These are phyloP conservation scores for Anoura caudifer DNA, from an alignment of 2,113 vertebrate species.

Conservation along the genomic window DNA sequence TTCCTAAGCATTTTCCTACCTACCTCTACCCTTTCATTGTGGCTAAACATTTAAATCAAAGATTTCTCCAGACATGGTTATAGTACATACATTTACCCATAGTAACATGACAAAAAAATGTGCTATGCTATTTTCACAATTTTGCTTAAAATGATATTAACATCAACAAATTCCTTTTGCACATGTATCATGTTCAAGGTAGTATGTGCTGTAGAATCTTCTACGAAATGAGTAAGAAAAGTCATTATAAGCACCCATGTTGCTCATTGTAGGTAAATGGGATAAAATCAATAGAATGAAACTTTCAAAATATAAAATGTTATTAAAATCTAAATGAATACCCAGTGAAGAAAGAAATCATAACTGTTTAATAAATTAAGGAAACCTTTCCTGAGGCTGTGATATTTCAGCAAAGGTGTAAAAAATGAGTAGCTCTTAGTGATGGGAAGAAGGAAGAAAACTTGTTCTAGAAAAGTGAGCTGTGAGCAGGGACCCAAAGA, in stretches of 20 bases:
- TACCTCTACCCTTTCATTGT: not conserved
- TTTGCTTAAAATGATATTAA: not conserved
- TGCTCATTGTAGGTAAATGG: not conserved
- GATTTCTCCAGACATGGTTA: not conserved
- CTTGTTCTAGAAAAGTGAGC: not conserved
- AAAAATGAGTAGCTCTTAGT: not conserved
- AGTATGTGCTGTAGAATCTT: not conserved
- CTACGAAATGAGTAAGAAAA: not conserved
- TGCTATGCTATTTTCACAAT: not conserved
- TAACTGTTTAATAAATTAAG: not conserved
- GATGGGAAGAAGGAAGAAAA: not conserved
- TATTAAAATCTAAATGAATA: not conserved
- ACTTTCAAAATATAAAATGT: not conserved
- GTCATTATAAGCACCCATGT: not conserved
- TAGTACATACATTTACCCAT: not conserved
- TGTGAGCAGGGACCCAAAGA: not conserved
- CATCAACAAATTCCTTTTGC: not conserved
- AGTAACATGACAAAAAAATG: not conserved
- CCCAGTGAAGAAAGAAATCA: not conserved
- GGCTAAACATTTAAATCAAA: slow-evolving; percentile 45
- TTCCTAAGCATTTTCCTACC: slow-evolving; percentile 28
- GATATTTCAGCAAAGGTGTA: not conserved
- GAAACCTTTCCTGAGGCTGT: not conserved
- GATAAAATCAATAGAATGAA: not conserved
- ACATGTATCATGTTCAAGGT: not conserved